A percentile compares a stretch with the other conserved stretches of the same genome.
These are phyloP conservation scores for Lampropteryx suffumata DNA, from an alignment of 2,888 invertebrate genomes.

Conservation along the genomic window DNA sequence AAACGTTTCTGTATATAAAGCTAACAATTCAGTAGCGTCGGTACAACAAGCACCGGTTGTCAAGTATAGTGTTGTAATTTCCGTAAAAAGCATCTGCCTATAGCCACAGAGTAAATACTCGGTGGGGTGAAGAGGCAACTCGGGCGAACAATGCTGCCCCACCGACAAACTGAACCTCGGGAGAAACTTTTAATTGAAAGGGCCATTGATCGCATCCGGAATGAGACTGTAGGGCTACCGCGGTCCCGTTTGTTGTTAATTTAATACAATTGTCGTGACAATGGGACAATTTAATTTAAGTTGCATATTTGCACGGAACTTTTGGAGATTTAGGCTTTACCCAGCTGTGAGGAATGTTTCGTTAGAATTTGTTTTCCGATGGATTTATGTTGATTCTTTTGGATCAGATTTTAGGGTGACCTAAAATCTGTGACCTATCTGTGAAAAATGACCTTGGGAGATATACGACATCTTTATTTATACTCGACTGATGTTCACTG, in stretches of 20 bases:
- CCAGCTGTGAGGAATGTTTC: neutral
- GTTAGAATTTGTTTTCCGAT: neutral
- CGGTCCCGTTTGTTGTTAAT: slow-evolving; percentile 23
- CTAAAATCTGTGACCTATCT: too few species aligned
- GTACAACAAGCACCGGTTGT: slow-evolving; percentile 23
- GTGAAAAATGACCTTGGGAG: too few species aligned
- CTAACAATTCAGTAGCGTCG: neutral
- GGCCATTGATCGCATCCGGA: slow-evolving; percentile 60
- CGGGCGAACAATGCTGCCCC: slow-evolving; percentile 43
- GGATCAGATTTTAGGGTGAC: neutral
- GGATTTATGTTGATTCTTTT: neutral
- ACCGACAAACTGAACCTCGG: slow-evolving; percentile 42
- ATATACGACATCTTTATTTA: too few species aligned
- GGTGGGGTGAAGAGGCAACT: slow-evolving; percentile 32
- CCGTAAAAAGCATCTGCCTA: slow-evolving; percentile 45
- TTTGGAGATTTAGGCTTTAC: neutral
- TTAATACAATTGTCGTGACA: slow-evolving; percentile 28
- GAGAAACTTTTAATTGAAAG: slow-evolving; percentile 73
- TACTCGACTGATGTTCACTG: too few species aligned
- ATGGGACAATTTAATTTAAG: slow-evolving; percentile 20
- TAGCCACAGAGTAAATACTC: slow-evolving; percentile 14
- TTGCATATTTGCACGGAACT: slow-evolving; percentile 23
- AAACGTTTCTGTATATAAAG: neutral
- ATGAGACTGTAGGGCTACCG: slow-evolving; percentile 36
- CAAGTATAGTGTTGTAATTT: slow-evolving; percentile 43